Evolutionary conservation across 2,113 vertebrate species (phyloP).

Genomic region (Solea solea): DNA sequence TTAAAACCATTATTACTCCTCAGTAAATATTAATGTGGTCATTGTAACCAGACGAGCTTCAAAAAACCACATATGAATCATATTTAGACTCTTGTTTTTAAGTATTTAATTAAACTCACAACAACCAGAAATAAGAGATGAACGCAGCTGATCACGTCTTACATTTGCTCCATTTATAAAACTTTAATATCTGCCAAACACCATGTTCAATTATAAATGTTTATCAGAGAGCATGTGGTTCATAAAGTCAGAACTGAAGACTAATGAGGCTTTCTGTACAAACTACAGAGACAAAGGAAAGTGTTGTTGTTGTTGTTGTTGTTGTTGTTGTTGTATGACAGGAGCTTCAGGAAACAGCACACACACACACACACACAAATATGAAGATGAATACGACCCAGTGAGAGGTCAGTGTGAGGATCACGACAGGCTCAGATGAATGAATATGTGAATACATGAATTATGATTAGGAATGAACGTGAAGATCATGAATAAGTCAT

Average conservation of each 20-base stretch:
- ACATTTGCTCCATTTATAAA: no score
- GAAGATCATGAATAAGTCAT: constrained; percentile 61
- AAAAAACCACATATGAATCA: no score
- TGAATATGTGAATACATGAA: constrained; percentile 56
- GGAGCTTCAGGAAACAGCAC: constrained; percentile 22
- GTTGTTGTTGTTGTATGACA: constrained; percentile 17
- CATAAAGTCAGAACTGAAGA: background rate
- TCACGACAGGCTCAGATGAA: constrained; percentile 48
- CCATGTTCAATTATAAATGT: no score
- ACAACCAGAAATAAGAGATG: no score
- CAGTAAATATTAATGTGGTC: no score
- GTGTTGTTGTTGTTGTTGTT: background rate
- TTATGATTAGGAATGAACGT: constrained; percentile 52
- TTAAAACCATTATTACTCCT: no score
- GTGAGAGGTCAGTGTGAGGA: constrained; percentile 50
- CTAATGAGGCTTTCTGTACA: constrained; percentile 26
- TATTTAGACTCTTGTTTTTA: no score
- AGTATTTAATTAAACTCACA: no score
- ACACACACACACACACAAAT: constrained; percentile 14
- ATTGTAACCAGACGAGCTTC: no score
- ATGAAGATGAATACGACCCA: constrained; percentile 57
- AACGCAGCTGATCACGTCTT: no score
- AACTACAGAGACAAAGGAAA: constrained; percentile 12
- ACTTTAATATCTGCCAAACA: no score
- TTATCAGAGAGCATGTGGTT: no score